These are phyloP conservation scores for Epinephelus malabaricus DNA, from an alignment of 2,797 vertebrate species.

Conservation along the genomic window DNA sequence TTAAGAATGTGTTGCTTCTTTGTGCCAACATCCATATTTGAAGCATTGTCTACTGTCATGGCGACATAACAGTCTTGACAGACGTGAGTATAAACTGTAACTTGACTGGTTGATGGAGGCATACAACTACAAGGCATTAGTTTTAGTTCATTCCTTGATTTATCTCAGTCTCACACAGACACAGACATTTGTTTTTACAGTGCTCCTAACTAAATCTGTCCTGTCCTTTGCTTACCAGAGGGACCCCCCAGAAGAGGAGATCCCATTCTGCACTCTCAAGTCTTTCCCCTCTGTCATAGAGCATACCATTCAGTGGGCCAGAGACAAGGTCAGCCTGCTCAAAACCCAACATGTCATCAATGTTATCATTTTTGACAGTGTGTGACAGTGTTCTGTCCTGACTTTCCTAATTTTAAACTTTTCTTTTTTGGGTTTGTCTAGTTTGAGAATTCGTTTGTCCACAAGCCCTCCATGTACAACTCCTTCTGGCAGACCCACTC, in stretches of 20 bases:
- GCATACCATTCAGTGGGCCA: constrained; percentile 99
- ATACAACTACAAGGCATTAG: too few species aligned
- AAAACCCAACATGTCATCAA: neutral
- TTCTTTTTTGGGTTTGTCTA: constrained; percentile 64
- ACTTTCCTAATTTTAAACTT: constrained; percentile 1
- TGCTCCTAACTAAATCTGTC: neutral
- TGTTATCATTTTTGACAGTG: neutral
- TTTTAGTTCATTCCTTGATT: neutral
- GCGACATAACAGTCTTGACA: too few species aligned
- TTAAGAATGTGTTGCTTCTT: too few species aligned
- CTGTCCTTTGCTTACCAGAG: constrained; percentile 81
- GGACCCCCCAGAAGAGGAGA: constrained; percentile 98
- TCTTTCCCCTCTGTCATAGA: constrained; percentile 98
- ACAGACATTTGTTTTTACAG: neutral
- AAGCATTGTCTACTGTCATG: too few species aligned
- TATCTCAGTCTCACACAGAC: neutral
- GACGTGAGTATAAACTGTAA: too few species aligned
- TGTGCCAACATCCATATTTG: too few species aligned
- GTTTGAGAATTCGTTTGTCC: constrained; percentile 97
- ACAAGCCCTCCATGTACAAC: constrained; percentile 96
- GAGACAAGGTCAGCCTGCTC: constrained; percentile 92
- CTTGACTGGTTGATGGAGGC: too few species aligned
- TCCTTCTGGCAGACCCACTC: constrained; percentile 95
- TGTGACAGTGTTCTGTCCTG: neutral
- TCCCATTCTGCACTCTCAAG: constrained; percentile 99